Base-by-base conservation (phyloP, 2,113 vertebrate species). In the Hiodon tergisus region DNA sequence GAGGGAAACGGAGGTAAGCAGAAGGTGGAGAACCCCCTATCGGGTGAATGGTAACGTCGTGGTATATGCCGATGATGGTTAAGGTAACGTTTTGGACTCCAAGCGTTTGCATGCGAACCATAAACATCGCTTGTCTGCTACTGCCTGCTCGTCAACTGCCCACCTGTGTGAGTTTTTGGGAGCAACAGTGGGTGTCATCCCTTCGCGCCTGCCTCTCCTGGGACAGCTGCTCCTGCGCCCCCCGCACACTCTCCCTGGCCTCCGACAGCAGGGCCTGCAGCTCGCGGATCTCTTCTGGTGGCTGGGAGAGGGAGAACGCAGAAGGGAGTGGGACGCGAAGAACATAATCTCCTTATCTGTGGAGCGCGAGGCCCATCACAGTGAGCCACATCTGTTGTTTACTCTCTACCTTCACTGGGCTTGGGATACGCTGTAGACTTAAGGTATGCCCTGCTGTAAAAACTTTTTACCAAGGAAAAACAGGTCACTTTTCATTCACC, bases 111-210 rank as follows among this genome's bases (percentile, higher is more conserved):
- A 50, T 53, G 17, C 53, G 13, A 14, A 4, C 50, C 16, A 3
- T 10, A 80, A 66, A 73, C 92, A 31, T 31, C 31, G 31, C 31
- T 31, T 31, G 31, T 31, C 31, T 31, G 31, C 31, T 2, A 31
- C 31, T 31, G 31, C 31, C 31, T 31, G 31, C 31, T 31, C 31
- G 31, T 31, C 31, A 31, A 31, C 31, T 31, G 31, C 31, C 31
- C 79, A 98, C 97, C 94, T 97, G 94, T 79, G 89, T 88, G 79
- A 98, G 85, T 87, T 89, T 95, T 86, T 93, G 93, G 2, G 90
- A 91, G 85, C 90, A 93, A 83, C 81, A 88, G 17, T 93, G 90
- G 10, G 90, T 85, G 76, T 93, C 90, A 0, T 94, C 93, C 78
- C 89, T 90, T 76, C 91, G 91, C 51, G 91, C 86, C 79, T 92